These are phyloP conservation scores for Thalassarche chlororhynchos DNA, from an alignment of 2,113 vertebrate genomes.

Conservation along the genomic window DNA sequence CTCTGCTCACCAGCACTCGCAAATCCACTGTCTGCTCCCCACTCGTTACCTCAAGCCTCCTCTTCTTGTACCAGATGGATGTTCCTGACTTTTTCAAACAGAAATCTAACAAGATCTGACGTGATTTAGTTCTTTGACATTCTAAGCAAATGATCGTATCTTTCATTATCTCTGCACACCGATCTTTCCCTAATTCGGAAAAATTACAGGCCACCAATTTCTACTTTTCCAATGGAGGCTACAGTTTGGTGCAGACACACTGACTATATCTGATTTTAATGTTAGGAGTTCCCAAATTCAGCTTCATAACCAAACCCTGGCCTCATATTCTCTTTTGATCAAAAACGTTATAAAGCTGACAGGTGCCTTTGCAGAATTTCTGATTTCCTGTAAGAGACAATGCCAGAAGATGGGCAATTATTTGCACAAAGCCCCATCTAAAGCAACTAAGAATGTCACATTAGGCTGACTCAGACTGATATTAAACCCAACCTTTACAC, in stretches of 20 bases:
- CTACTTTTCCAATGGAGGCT: background rate
- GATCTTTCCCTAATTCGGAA: background rate
- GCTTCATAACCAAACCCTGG: background rate
- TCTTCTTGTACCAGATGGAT: background rate
- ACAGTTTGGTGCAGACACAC: background rate
- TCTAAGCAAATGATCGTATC: background rate
- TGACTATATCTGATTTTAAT: background rate
- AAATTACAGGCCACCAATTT: background rate
- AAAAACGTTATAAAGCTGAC: background rate
- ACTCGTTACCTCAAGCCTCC: background rate
- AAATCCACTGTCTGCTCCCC: background rate
- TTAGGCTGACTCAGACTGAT: background rate
- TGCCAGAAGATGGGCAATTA: background rate
- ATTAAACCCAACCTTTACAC: background rate
- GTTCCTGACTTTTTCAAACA: background rate
- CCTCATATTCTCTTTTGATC: background rate
- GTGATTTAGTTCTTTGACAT: background rate
- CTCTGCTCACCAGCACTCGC: background rate
- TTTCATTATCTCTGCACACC: background rate
- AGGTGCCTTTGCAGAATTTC: background rate
- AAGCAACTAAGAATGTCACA: background rate
- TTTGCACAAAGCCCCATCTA: background rate
- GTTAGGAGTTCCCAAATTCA: too few species aligned
- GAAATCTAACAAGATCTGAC: background rate
- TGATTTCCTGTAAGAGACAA: background rate